Percentiles rank a stretch among this genome's conserved stretches.
Conservation (phyloP, 2,888 invertebrate species). For the Leptopterna dolabrata region DNA sequence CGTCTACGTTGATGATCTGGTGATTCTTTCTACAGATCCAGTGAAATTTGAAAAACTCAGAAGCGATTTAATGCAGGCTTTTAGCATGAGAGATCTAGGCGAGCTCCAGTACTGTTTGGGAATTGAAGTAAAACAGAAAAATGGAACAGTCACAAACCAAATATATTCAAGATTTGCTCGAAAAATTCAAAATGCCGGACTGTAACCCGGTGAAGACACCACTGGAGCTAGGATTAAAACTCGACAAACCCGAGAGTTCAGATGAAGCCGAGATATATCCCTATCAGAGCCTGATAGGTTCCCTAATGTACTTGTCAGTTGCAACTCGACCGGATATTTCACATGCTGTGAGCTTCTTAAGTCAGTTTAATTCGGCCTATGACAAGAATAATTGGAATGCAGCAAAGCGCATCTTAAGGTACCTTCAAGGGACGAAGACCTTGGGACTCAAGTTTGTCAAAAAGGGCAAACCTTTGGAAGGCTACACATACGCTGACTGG, state of each 20-base stretch:
- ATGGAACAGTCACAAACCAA: constrained; percentile 41
- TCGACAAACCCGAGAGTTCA: constrained; percentile 19
- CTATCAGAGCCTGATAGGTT: constrained; percentile 21
- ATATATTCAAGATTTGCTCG: constrained; percentile 47
- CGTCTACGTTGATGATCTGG: constrained; percentile 12
- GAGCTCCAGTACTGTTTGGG: constrained; percentile 34
- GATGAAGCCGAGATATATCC: background rate
- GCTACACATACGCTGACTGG: constrained; percentile 53
- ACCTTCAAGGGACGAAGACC: constrained; percentile 49
- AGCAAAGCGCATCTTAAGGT: constrained; percentile 59
- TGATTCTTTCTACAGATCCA: background rate
- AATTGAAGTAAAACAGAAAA: background rate
- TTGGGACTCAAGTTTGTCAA: constrained; percentile 34
- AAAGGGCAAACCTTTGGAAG: constrained; percentile 1
- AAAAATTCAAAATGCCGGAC: constrained; percentile 51
- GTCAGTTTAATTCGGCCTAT: constrained; percentile 28
- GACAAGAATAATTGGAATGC: constrained; percentile 50
- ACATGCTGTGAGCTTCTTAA: constrained; percentile 31
- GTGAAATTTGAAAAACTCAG: background rate
- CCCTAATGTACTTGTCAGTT: constrained; percentile 48
- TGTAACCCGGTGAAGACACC: constrained; percentile 37
- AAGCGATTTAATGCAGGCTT: constrained; percentile 13
- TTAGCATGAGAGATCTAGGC: constrained; percentile 45
- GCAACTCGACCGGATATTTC: constrained; percentile 51
- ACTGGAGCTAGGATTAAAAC: constrained; percentile 44